Evolutionary conservation across 1,140 invertebrate genomes (phyloP), one percentile per base, ranked within the genome.

Genomic region (Phenacoccus solenopsis): DNA sequence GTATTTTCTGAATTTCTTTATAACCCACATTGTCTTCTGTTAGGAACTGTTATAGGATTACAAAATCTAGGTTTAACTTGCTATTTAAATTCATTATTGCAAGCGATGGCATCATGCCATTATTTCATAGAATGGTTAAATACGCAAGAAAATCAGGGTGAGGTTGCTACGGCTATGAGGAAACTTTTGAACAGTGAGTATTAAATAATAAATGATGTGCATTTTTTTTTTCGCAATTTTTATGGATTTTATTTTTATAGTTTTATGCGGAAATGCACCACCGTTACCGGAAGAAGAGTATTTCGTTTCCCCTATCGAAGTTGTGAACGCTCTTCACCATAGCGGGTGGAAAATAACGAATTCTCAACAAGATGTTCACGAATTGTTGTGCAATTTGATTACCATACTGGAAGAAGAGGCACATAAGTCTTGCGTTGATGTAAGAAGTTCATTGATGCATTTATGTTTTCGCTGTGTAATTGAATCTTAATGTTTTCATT

Each of bases 351-450:
- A 90, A 61, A 91, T 95, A 69, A 86, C 89, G 0, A 85, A 88
- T 72, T 91, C 93, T 73, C 90, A 97, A 80, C 93, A 96, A 81
- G 94, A 97, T 82, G 90, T 91, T 21, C 93, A 96, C 79, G 93
- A 97, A 78, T 78, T 96, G 61, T 88, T 95, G 72, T 91, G 94
- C 81, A 87, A 93, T 13, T 78, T 97, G 73, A 82, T 94, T 12
- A 86, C 89, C 27, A 93, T 92, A 28, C 80, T 96, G 21, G 91
- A 94, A 78, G 88, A 93, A 79, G 93, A 96, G 80, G 84, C 73
- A 21, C 73, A 86, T 16, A 81, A 85, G 82, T 81, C 76, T 75
- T 72, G 77, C 64, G 59, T 67, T 25, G 64, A 70, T 69, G 69
- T 72, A 70, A 67, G 35, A 5, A 32, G 21, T 20, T 69, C 9